Evolutionary conservation across 2,888 invertebrate genomes (phyloP).

Genomic region (Trissolcus japonicus): DNA sequence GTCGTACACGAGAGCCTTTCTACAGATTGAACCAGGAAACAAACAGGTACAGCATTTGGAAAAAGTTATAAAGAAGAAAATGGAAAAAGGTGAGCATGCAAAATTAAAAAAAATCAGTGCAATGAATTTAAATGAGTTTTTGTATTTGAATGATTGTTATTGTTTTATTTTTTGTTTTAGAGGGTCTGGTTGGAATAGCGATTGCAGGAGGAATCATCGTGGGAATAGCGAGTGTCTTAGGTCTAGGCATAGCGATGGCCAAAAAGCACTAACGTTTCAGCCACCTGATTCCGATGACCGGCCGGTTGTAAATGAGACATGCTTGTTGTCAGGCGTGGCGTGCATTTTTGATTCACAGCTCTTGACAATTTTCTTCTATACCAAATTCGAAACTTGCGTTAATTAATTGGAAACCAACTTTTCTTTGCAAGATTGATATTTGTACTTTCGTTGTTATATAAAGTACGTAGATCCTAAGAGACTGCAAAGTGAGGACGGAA

Average conservation of each 20-base stretch:
- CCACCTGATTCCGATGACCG: not conserved
- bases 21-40: conserved; percentile 90
- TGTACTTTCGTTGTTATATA: too few species aligned
- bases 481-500: too few species aligned
- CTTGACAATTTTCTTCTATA: too few species aligned
- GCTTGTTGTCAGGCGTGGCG: too few species aligned
- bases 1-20: conserved; percentile 87
- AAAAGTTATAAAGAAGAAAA: conserved; percentile 89
- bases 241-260: conserved; percentile 88
- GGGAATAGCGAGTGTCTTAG: conserved; percentile 88
- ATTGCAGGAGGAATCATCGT: conserved; percentile 92
- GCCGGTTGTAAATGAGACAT: not conserved
- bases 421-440: too few species aligned
- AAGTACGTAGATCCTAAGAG: too few species aligned
- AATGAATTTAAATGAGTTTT: not conserved
- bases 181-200: conserved; percentile 92
- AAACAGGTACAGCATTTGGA: conserved; percentile 90
- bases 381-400: too few species aligned
- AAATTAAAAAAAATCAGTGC: not conserved
- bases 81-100: conserved; percentile 83
- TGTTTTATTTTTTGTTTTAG: conserved; percentile 75
- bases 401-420: too few species aligned
- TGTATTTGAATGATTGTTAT: not conserved
- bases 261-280: conserved; percentile 70
- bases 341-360: too few species aligned